A percentile compares a stretch with the other conserved stretches of the same genome.
Evolutionary conservation across 2,888 invertebrate genomes (phyloP).

Genomic region (Metopia argyrocephala): DNA sequence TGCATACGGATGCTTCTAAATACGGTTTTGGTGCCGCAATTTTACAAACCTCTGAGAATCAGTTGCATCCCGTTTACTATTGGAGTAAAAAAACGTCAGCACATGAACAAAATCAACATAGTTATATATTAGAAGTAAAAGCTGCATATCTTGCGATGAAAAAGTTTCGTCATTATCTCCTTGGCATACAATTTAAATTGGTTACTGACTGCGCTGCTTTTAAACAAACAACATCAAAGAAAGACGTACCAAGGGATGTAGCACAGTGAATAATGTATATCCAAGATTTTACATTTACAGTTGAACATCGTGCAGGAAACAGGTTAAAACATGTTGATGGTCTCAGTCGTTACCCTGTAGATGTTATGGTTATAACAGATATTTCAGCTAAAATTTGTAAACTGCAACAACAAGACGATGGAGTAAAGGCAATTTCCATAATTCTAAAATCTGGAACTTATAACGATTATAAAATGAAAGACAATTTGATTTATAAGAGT

Average conservation of each 20-base stretch:
- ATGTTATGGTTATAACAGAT: background rate
- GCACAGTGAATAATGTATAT: slow-evolving; percentile 56
- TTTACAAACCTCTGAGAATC: slow-evolving; percentile 43
- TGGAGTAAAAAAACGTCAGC: slow-evolving; percentile 44
- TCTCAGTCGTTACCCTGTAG: slow-evolving; percentile 27
- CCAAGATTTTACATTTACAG: slow-evolving; percentile 31
- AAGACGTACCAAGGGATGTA: slow-evolving; percentile 54
- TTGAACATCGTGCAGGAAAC: background rate
- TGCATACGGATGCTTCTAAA: slow-evolving; percentile 62
- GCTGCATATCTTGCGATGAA: slow-evolving; percentile 46
- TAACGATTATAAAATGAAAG: slow-evolving; percentile 44
- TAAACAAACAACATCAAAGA: slow-evolving; percentile 52
- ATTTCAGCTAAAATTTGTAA: background rate
- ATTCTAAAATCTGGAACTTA: slow-evolving; percentile 36
- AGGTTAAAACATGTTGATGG: slow-evolving; percentile 39
- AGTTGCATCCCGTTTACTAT: slow-evolving; percentile 57
- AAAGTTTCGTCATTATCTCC: slow-evolving; percentile 43
- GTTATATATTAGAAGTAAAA: slow-evolving; percentile 44
- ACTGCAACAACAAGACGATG: slow-evolving; percentile 9
- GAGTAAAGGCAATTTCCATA: background rate
- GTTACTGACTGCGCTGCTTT: slow-evolving; percentile 52
- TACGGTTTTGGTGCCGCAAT: slow-evolving; percentile 58
- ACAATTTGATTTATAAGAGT: slow-evolving; percentile 38
- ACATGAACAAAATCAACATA: slow-evolving; percentile 33
- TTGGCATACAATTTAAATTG: slow-evolving; percentile 36